Base-by-base conservation (phyloP, 2,888 invertebrate genomes). In the Cephus spinipes region DNA sequence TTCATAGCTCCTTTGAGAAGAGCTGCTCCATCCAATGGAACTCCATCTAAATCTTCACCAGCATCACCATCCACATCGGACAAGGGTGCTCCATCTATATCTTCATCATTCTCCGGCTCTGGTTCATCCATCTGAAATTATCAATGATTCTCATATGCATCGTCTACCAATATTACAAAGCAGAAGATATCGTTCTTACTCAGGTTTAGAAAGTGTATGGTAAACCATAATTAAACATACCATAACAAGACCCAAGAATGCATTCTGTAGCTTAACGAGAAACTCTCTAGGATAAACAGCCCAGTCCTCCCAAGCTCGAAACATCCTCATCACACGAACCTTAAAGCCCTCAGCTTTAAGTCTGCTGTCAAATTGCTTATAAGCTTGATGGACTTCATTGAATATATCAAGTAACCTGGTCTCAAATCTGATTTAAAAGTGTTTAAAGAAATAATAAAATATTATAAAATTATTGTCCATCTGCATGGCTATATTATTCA, bases 271-370 rank as follows among this genome's bases (percentile, higher is more conserved):
- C 89, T 95, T 96, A 81, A 96, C 94, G 81, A 99, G 93, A 92
- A 97, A 97, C 83, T 99, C 98, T 79, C 96, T 96, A 0, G 99
- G 97, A 93, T 99, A 99, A 80, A 99, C 95, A 30, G 97, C 96
- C 96, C 98, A 98, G 90, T 99, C 99, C 91, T 99, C 98, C 99
- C 99, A 99, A 1, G 98, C 98, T 88, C 97, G 95, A 90, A 99
- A 95, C 85, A 97, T 96, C 87, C 96, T 94, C 90, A 98, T 95
- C 55, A 99, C 97, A 73, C 98, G 93, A 79, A 96, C 95, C 89
- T 98, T 97, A 92, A 98, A 98, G 68, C 98, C 98, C 92, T 99
- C 99, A n/a, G 98, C 98, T 93, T 98, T 97, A 77, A 98, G 92
- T 77, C 97, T 93, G 82, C 96, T 96, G 85, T 97, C 97, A 84